Evolutionary conservation across 2,113 vertebrate genomes (phyloP).

Genomic region (Cathartes aura): DNA sequence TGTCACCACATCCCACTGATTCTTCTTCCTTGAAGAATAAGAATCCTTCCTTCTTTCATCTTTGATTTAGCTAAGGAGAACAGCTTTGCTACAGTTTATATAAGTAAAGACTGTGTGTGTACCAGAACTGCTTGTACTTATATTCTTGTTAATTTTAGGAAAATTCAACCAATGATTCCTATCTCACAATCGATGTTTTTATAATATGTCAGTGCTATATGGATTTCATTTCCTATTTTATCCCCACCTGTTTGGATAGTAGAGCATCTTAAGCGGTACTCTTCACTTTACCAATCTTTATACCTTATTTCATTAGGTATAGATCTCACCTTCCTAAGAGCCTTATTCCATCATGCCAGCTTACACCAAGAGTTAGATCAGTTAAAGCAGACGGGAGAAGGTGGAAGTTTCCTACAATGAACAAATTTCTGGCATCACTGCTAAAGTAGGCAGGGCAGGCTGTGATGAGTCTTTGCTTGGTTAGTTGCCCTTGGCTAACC

Average conservation of each 20-base stretch:
- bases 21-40: neutral
- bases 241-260: neutral
- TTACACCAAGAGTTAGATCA: neutral
- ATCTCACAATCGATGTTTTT: neutral
- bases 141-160: neutral
- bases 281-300: neutral
- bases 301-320: accelerated
- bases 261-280: neutral
- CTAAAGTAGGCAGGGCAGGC: neutral
- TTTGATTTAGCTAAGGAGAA: neutral
- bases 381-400: neutral
- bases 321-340: neutral
- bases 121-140: neutral
- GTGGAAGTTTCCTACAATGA: neutral
- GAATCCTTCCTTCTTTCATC: neutral
- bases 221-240: neutral
- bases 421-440: neutral
- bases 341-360: neutral
- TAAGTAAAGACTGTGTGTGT: neutral
- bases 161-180: neutral
- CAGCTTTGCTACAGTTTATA: neutral
- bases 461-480: neutral
- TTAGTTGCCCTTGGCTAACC: neutral
- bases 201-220: neutral
- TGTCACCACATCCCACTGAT: neutral